Evolutionary conservation across 2,113 vertebrate species (phyloP), one percentile per base, ranked within the genome.

Genomic region (Alectura lathami): DNA sequence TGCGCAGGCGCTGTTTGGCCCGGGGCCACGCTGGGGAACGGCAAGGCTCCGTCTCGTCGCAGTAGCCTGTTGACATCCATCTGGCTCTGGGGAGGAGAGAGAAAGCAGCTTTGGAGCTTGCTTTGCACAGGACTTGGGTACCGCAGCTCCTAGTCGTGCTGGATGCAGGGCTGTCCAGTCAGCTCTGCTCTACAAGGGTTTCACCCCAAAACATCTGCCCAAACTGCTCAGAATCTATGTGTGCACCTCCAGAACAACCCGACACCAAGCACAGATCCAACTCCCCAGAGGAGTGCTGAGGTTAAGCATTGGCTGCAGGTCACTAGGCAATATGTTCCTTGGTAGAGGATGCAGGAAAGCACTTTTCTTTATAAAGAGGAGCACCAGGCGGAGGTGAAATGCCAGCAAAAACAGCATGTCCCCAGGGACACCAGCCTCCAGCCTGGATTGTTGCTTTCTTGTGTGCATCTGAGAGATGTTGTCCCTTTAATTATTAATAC

Each of bases 401-500:
- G 73, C 54, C 77, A 84, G 62, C 62, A 91, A 51, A 89, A 92
- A 0, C 29, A 53, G 29, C 0, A 6, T 7, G 18, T 94, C 76
- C 85, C 66, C 74, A 53, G 87, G 77, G 89, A 34, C 36, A 70
- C 43, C 80, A 91, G 68, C 84, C 88, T 76, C 27, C 2, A 3
- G 38, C 63, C 67, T 1, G 24, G 79, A 60, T 63, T 74, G 23
- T 12, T 77, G 83, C 70, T 64, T 17, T 64, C 83, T 77, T 21
- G 1, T 56, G 56, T 40, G 53, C 30, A 29, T 67, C 62, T 86
- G 8, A 1, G 63, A 93, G 87, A 77, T 74, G 85, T 88, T 94
- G 59, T 89, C 90, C 67, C 89, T 92, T 96, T 92, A 91, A 96
- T 96, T 96, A 91, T 96, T 94, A 96, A 97, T 95, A 62, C 74